Percentiles rank a stretch among this genome's conserved stretches.
Evolutionary conservation across 2,888 invertebrate species (phyloP).

Genomic region (Dromius quadrimaculatus): DNA sequence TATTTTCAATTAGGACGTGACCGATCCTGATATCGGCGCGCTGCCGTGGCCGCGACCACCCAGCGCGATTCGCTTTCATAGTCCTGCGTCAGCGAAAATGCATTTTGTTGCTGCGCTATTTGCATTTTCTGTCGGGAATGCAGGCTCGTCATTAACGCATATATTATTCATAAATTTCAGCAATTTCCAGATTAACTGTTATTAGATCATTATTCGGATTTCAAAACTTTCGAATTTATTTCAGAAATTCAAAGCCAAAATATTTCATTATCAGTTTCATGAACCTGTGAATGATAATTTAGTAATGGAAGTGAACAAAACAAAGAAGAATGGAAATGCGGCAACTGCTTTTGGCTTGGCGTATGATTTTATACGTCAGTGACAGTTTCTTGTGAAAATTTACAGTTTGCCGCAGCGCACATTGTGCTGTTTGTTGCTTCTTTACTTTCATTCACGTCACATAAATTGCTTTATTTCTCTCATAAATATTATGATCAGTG

Average conservation of each 20-base stretch:
- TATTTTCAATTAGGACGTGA: constrained; percentile 50
- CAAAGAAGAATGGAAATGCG: no score
- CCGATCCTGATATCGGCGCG: constrained; percentile 32
- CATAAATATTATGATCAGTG: constrained; percentile 32
- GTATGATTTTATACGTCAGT: no score
- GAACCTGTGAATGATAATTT: no score
- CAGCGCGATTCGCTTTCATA: constrained; percentile 9
- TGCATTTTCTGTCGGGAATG: background rate
- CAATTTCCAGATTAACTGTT: no score
- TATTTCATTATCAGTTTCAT: no score
- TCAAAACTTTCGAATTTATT: no score
- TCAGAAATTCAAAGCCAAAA: no score
- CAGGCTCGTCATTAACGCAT: background rate
- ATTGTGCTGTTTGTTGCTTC: constrained; percentile 8
- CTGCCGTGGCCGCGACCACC: background rate
- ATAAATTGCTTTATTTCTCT: constrained; percentile 22
- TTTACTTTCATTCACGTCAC: constrained; percentile 9
- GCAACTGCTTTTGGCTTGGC: no score
- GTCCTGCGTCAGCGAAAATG: background rate
- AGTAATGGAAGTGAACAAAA: no score
- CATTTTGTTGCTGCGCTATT: background rate
- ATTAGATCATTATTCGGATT: no score
- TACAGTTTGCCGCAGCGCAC: constrained; percentile 17
- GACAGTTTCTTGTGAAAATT: no score
- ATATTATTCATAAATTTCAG: no score